Base-by-base conservation (phyloP, 2,888 invertebrate genomes). In the Achlya flavicornis region DNA sequence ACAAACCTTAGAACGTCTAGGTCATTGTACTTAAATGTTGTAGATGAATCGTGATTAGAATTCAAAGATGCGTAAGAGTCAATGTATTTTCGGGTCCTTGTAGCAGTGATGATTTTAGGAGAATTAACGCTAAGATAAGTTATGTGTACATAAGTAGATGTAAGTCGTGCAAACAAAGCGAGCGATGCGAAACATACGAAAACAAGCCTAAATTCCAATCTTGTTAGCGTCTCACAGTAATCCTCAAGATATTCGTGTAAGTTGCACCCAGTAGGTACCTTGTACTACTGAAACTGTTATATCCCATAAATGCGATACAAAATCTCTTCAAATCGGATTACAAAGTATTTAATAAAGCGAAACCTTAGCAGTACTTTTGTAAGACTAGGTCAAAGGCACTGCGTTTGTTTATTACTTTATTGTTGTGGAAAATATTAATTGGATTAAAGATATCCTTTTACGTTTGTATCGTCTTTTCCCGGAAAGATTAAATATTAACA, bases 281-380 rank as follows among this genome's bases (percentile, higher is more conserved):
- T 59, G 67, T 67, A 64, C 63, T 66, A 19, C 58, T 61, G 33
- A 38, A 58, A 41, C 62, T 53, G 63, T 19, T 43, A 33, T n/a
- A 57, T 57, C 46, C 35, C 14, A 53, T 63, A 48, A 38, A 62
- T 72, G 66, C 69, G 68, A 74, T 70, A 74, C 71, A 72, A 76
- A 83, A 79, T 81, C 80, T 80, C 64, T 76, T 77, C 57, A 75
- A 89, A 90, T 88, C 85, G 83, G 86, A 87, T 90, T 88, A 87
- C 76, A 71, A 66, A 70, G 77, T 73, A 78, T 73, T 80, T 75
- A 72, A 77, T 76, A 78, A 72, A 75, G 75, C 65, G 87, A 89
- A 84, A 75, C 85, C 88, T 61, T 80, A 81, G 70, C 61, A 75
- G 63, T 62, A 61, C 62, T 58, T 59, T 73, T 63, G 67, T 70